Conservation (phyloP, 2,113 vertebrate species). For the Pluvianellus socialis region DNA sequence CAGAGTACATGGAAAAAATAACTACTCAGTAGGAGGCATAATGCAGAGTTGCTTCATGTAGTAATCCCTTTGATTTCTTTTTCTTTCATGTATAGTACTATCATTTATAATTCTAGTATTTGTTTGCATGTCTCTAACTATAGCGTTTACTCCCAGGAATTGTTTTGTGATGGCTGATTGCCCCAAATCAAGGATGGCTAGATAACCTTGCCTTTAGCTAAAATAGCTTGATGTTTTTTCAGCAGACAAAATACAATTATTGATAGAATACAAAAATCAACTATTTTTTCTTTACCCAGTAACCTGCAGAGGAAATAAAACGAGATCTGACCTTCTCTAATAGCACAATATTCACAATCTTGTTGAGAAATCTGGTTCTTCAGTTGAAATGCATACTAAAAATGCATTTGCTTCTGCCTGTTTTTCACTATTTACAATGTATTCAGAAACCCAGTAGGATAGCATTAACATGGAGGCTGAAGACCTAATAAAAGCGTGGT, state of each 20-base stretch:
- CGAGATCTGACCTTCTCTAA: not conserved
- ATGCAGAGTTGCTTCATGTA: constrained; percentile 35
- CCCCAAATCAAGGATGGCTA: constrained; percentile 61
- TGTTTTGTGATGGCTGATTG: constrained; percentile 70
- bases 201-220: constrained; percentile 60
- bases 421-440: not conserved
- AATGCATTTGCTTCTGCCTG: not conserved
- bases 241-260: constrained; percentile 32
- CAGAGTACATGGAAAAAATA: constrained; percentile 2
- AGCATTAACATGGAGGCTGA: not conserved
- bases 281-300: not conserved
- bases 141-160: constrained; percentile 67
- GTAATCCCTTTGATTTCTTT: constrained; percentile 54
- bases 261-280: constrained; percentile 39
- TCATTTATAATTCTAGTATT: constrained; percentile 65
- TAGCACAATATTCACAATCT: not conserved
- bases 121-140: constrained; percentile 62
- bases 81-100: constrained; percentile 34
- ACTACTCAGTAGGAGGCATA: constrained; percentile 28
- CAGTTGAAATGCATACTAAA: not conserved
- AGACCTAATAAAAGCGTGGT: not conserved
- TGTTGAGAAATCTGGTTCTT: not conserved
- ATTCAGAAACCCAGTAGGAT: not conserved
- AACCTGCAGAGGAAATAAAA: not conserved
- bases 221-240: constrained; percentile 30